Conservation (phyloP, 2,888 invertebrate genomes). For the Podabrus alpinus region DNA sequence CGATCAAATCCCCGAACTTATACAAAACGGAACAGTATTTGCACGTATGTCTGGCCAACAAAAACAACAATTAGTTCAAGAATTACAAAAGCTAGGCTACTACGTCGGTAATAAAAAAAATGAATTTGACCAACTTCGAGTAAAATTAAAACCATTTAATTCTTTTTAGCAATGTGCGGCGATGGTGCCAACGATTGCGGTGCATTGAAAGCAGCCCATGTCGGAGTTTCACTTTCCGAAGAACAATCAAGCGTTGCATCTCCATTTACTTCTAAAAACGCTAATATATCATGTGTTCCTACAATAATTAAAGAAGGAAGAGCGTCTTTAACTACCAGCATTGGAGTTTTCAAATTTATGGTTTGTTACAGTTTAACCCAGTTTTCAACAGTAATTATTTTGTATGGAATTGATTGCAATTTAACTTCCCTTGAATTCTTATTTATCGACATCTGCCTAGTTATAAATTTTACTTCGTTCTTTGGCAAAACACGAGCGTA, state of each 20-base stretch:
- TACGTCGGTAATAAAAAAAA: conserved; percentile 75
- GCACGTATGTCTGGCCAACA: conserved; percentile 94
- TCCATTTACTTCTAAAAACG: conserved; percentile 86
- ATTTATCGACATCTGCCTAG: conserved; percentile 67
- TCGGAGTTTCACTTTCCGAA: conserved; percentile 89
- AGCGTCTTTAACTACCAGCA: conserved; percentile 93
- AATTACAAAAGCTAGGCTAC: conserved; percentile 84
- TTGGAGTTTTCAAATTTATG: conserved; percentile 98
- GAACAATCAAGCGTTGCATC: conserved; percentile 93
- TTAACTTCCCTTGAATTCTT: conserved; percentile 67
- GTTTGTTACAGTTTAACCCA: conserved; percentile 92
- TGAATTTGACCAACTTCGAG: background rate
- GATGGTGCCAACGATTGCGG: conserved; percentile 98
- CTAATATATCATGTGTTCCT: conserved; percentile 84
- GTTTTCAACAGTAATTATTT: conserved; percentile 85
- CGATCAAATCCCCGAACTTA: conserved; percentile 65
- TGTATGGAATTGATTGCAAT: conserved; percentile 73
- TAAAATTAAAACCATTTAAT: background rate
- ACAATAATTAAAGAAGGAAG: conserved; percentile 84
- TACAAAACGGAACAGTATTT: conserved; percentile 83
- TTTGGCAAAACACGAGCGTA: conserved; percentile 67
- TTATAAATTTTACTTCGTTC: conserved; percentile 65
- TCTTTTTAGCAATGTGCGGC: conserved; percentile 84
- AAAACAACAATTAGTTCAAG: conserved; percentile 88
- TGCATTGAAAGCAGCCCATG: conserved; percentile 88